These are phyloP conservation scores for Melanotaenia parkinsoni DNA, from an alignment of 2,797 vertebrate genomes.

Conservation along the genomic window DNA sequence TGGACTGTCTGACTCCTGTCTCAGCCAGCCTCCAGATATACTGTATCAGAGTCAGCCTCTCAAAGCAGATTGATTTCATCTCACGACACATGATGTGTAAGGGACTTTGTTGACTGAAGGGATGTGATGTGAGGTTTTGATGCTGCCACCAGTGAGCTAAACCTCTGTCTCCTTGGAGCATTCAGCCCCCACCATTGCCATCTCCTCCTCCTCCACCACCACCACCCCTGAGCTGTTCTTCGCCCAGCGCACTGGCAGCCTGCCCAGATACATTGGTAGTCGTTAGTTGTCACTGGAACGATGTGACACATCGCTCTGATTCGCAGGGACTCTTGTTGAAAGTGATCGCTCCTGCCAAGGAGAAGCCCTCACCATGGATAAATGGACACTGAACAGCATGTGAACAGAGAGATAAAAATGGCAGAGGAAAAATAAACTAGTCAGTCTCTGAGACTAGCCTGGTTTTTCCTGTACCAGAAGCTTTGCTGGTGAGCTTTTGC, in stretches of 20 bases:
- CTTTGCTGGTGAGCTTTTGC: constrained; percentile 42
- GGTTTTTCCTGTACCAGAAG: constrained; percentile 22
- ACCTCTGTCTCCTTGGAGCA: constrained; percentile 69
- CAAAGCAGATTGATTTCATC: constrained; percentile 71
- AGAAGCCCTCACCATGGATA: constrained; percentile 68
- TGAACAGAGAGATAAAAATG: constrained; percentile 76
- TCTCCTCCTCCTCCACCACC: neutral
- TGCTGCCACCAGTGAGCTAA: constrained; percentile 67
- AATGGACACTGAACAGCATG: constrained; percentile 74
- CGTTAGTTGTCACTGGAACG: constrained; percentile 76
- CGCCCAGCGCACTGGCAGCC: constrained; percentile 68
- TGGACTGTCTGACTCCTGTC: constrained; percentile 53
- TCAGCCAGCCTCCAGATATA: constrained; percentile 55
- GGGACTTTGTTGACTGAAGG: constrained; percentile 73
- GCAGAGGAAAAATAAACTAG: constrained; percentile 70
- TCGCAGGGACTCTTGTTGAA: constrained; percentile 71
- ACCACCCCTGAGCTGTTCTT: constrained; percentile 49
- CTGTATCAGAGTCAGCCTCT: constrained; percentile 62
- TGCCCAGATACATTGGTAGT: constrained; percentile 76
- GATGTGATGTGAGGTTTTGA: constrained; percentile 74
- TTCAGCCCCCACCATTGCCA: constrained; percentile 27
- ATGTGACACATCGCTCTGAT: constrained; percentile 75
- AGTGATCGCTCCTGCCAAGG: constrained; percentile 75
- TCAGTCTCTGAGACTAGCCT: constrained; percentile 44
- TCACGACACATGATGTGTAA: constrained; percentile 66